Conservation (phyloP, 1,140 invertebrate genomes). For the Latrodectus geometricus region DNA sequence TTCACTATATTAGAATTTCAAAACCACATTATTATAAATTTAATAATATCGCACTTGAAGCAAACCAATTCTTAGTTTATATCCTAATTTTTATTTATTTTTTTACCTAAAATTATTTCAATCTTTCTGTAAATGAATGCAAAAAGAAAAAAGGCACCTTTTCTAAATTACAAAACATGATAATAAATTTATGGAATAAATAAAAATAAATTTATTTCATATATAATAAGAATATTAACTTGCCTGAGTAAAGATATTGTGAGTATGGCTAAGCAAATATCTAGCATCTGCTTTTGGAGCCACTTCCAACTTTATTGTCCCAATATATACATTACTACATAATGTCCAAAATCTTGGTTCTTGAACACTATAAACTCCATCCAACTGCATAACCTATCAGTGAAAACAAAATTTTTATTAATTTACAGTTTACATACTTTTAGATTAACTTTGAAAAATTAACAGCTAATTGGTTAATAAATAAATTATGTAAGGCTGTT, state of each 20-base stretch:
- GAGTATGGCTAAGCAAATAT: slow-evolving; percentile 90
- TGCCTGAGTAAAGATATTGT: slow-evolving; percentile 86
- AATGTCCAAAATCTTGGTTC: slow-evolving; percentile 98
- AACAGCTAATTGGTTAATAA: too few relatives aligned
- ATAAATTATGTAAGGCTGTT: too few relatives aligned
- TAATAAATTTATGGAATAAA: not conserved
- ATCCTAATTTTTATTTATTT: not conserved
- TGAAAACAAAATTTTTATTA: slow-evolving; percentile 7
- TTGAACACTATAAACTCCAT: slow-evolving; percentile 91
- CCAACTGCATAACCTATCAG: slow-evolving; percentile 80
- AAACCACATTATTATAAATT: too few relatives aligned
- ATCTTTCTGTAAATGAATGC: too few relatives aligned
- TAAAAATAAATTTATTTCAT: not conserved
- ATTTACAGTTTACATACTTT: too few relatives aligned
- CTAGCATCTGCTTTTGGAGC: slow-evolving; percentile 88
- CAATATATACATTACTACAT: slow-evolving; percentile 91
- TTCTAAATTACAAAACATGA: not conserved
- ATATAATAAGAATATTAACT: slow-evolving; percentile 40
- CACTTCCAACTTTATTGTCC: slow-evolving; percentile 93
- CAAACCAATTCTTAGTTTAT: too few relatives aligned
- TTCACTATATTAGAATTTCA: too few relatives aligned
- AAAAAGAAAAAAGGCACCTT: too few relatives aligned
- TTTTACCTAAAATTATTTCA: too few relatives aligned
- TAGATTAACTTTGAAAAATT: too few relatives aligned
- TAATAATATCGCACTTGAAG: too few relatives aligned